Evolutionary conservation across 2,113 vertebrate genomes (phyloP), one percentile per base, ranked within the genome.

Genomic region (Marmota flaviventris): DNA sequence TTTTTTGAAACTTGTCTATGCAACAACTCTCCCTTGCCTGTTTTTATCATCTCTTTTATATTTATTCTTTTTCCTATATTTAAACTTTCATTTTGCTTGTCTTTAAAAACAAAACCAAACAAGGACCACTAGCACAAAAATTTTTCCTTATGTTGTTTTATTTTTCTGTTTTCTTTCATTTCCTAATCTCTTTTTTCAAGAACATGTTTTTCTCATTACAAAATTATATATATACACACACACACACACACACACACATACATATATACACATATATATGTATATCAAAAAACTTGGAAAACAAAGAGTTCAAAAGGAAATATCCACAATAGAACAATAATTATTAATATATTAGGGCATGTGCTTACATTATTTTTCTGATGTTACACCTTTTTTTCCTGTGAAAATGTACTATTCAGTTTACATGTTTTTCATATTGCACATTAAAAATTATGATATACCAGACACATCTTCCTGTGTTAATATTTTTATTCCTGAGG

Each of bases 351-450:
- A 65, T 90, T 90, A 58, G 8, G 39, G 29, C 75, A 34, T 86
- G 58, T 75, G 27, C 11, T 86, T 91, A 10, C 25, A 75, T 91
- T 67, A 75, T 94, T 96, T 73, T 91, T 69, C 39, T 67, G 32
- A 58, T 48, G 76, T 10, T 94, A 6, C 1, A 14, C 18, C 25
- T 67, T 37, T 48, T 85, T 63, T 51, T 78, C 48, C 37, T 67
- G 56, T 94, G 65, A 85, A 79, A 37, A 90, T 27, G 27, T 81
- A 73, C 27, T 12, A 42, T 77, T 83, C 32, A 72, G 34, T 73
- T 56, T 81, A 85, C 42, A 18, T 72, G 51, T 45, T 5, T 79
- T 11, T 89, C 11, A 24, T 24, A 85, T 5, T 29, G 42, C 3
- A 45, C 48, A 7, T 61, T 78, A 85, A 20, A 93, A 83, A 72